Percentiles rank a stretch among this genome's conserved stretches.
Evolutionary conservation across 2,888 invertebrate species (phyloP).

Genomic region (Hirtodrosophila confusa): DNA sequence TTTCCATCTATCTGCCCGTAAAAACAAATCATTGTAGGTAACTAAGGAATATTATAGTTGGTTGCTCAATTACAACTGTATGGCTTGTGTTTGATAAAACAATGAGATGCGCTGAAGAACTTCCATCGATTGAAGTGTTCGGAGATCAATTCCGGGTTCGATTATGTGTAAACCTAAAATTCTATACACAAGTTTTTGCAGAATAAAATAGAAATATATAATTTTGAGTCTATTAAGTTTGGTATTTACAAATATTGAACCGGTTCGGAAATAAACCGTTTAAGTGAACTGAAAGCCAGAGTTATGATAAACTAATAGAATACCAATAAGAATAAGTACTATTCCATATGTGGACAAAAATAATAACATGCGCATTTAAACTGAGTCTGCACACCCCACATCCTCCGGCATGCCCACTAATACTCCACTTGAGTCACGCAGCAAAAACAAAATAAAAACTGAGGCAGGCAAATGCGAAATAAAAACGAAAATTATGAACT

Average conservation of each 20-base stretch:
- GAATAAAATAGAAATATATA: no score
- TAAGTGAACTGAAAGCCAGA: no score
- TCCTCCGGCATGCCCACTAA: background rate
- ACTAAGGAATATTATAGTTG: slow-evolving; percentile 36
- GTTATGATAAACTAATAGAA: slow-evolving; percentile 15
- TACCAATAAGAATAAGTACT: slow-evolving; percentile 26
- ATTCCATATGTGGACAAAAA: slow-evolving; percentile 19
- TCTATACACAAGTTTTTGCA: no score
- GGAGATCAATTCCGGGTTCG: no score
- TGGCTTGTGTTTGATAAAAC: no score
- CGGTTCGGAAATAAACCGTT: no score
- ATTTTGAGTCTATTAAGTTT: no score
- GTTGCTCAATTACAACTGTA: slow-evolving; percentile 13
- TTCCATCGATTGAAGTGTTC: no score
- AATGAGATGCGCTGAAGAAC: no score
- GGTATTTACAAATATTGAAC: no score
- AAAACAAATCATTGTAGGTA: slow-evolving; percentile 4
- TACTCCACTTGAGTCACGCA: slow-evolving; percentile 46
- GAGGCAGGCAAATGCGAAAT: slow-evolving; percentile 71
- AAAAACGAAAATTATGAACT: slow-evolving; percentile 82
- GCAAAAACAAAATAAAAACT: slow-evolving; percentile 33
- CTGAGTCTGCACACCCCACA: background rate
- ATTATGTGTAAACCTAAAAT: no score
- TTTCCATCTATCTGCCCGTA: slow-evolving; percentile 27
- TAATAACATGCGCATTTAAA: slow-evolving; percentile 1